Percentiles rank a stretch among this genome's conserved stretches.
Conservation (phyloP, 2,113 vertebrate genomes). For the Neodon shergylaensis region DNA sequence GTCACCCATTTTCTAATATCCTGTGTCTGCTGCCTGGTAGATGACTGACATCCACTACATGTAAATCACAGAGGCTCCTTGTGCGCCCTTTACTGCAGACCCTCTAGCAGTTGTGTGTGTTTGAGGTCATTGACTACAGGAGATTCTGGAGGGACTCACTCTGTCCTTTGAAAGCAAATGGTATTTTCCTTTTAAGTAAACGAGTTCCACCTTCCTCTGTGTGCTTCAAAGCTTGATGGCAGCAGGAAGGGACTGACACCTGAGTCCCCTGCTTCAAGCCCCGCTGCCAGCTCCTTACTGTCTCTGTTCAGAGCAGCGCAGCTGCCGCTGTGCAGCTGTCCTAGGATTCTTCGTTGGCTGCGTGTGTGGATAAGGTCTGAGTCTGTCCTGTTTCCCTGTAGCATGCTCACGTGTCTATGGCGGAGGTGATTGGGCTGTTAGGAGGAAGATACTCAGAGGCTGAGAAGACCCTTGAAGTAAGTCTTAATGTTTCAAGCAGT, state of each 20-base stretch:
- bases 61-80: conserved; percentile 15
- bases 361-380: conserved; percentile 40
- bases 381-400: conserved; percentile 74
- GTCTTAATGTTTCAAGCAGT: conserved; percentile 59
- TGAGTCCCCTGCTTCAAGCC: neutral
- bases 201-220: conserved; percentile 17
- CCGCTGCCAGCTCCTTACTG: neutral
- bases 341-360: neutral
- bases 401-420: conserved; percentile 97
- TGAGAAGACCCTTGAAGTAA: conserved; percentile 92
- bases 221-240: conserved; percentile 28
- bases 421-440: conserved; percentile 96
- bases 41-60: neutral
- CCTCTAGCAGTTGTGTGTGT: conserved; percentile 42
- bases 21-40: conserved; percentile 60
- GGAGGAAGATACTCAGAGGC: conserved; percentile 93
- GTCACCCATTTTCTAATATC: conserved; percentile 50
- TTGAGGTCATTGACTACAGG: neutral
- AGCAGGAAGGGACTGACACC: neutral
- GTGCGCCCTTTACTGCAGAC: neutral
- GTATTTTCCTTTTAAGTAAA: conserved; percentile 37
- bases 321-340: neutral
- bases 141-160: conserved; percentile 2
- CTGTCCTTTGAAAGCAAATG: conserved; percentile 11
- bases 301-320: conserved; percentile 10